phyloP scores from a whole-genome alignment of 2,797 vertebrate genomes.

The Trematomus bernacchii region DNA sequence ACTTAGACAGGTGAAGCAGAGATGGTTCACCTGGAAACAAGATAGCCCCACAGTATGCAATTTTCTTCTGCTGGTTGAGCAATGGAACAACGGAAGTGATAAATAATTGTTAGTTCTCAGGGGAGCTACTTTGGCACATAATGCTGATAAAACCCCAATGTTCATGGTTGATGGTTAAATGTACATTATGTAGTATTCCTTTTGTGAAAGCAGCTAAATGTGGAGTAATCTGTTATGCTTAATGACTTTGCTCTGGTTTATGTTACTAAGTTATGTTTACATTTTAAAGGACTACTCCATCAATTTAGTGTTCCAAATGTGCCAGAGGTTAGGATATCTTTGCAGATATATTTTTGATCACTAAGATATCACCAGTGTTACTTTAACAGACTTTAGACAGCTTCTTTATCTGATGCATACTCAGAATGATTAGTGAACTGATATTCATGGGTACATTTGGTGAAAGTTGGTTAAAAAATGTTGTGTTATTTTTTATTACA shows the following conservation, averaged over 20 bases:
- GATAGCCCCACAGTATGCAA: slow-evolving; percentile 1
- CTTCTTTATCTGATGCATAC: not conserved
- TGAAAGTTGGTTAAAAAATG: not conserved
- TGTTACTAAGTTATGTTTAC: not conserved
- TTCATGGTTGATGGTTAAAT: not conserved
- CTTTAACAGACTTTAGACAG: not conserved
- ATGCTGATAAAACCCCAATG: not conserved
- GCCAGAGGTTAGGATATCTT: not conserved
- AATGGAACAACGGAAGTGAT: not conserved
- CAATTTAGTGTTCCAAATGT: slow-evolving; percentile 10
- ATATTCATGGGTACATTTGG: not conserved
- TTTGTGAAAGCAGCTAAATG: not conserved
- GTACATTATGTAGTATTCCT: not conserved
- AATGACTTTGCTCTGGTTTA: not conserved
- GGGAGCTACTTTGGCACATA: not conserved
- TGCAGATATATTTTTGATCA: not conserved
- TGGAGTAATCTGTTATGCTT: not conserved
- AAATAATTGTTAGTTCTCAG: not conserved
- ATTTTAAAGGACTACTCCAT: slow-evolving; percentile 3
- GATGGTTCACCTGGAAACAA: slow-evolving; percentile 42
- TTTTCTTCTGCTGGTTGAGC: not conserved
- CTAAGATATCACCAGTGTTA: not conserved
- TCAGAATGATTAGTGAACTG: not conserved
- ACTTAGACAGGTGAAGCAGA: slow-evolving; percentile 22
- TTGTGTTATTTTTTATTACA: not conserved